phyloP scores from a whole-genome alignment of 2,113 vertebrate genomes.

The Aleadryas rufinucha region DNA sequence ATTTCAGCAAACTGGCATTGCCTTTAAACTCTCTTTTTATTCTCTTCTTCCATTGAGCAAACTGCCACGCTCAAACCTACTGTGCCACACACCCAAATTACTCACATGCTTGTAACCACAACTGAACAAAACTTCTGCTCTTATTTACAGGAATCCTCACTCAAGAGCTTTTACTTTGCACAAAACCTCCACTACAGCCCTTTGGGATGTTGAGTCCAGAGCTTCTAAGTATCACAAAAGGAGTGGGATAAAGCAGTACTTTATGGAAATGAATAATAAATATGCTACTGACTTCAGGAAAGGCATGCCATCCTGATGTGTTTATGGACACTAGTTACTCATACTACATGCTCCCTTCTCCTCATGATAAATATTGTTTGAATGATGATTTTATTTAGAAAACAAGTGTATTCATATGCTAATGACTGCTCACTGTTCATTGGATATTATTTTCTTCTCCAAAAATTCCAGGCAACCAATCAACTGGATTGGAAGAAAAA shows the following conservation, averaged over 20 bases:
- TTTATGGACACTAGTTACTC: neutral
- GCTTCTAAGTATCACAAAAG: neutral
- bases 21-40: neutral
- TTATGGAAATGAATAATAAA: neutral
- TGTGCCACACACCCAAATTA: neutral
- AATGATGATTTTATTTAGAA: neutral
- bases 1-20: neutral
- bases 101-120: neutral
- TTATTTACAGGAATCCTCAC: neutral
- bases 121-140: neutral
- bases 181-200: neutral
- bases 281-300: neutral
- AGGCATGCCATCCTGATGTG: neutral
- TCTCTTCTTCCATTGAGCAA: neutral
- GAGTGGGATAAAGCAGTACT: neutral
- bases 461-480: neutral
- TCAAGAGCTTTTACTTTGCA: neutral
- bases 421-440: neutral
- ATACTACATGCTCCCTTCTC: neutral
- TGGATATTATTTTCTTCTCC: neutral
- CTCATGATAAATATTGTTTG: neutral
- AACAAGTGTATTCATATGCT: neutral
- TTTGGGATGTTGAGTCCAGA: neutral
- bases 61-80: neutral
- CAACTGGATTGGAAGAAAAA: neutral